Evolutionary conservation across 1,140 invertebrate species (phyloP), one percentile per base, ranked within the genome.

Genomic region (Scaptomyza montana): DNA sequence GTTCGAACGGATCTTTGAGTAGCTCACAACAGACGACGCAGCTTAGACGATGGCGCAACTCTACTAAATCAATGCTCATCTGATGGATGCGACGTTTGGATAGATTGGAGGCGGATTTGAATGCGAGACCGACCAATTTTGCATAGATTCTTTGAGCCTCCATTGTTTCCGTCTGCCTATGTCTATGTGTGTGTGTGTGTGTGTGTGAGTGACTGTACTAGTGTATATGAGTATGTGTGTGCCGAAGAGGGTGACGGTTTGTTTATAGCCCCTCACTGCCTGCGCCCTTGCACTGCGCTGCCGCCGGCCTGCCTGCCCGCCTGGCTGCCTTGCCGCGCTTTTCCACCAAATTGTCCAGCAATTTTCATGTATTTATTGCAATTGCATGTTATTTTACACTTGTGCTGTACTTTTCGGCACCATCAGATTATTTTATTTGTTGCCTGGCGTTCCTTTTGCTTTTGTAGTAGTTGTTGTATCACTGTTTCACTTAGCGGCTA

Each of bases 1-100:
- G 96, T 47, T 96, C 95, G 89, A 95, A 95, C 2, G 97, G 97
- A 90, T 97, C 95, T 51, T 95, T 95, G 49, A 98, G 92, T 62
- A 98, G 93, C 89, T 96, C 95, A 59, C 95, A 95, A 92, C 97
- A 98, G 41, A 98, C 97, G 61, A 96, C 96, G 92, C 97, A 98
- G 66, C 96, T 96, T 65, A 98, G 93, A 75, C 97, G 96, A 92
- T 97, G 96, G 45, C 97, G 94, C 80, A 98, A 93, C 92, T 97
- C 96, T 1, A 96, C 96, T 67, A 98, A 93, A 72, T 97, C 94
- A 68, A 96, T 93, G 92, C 96, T 96, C 55, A 98, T 93, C 92
- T 98, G 97, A 50, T 94, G 94, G 95, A 96, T 96, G 30, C 95
- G 95, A 45, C 94, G 94, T 92, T 96, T 95, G 2, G 73, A 79